Percentiles rank a stretch among this genome's conserved stretches.
These are phyloP conservation scores for Agriopis leucophaearia DNA, from an alignment of 2,888 invertebrate species.

Conservation along the genomic window DNA sequence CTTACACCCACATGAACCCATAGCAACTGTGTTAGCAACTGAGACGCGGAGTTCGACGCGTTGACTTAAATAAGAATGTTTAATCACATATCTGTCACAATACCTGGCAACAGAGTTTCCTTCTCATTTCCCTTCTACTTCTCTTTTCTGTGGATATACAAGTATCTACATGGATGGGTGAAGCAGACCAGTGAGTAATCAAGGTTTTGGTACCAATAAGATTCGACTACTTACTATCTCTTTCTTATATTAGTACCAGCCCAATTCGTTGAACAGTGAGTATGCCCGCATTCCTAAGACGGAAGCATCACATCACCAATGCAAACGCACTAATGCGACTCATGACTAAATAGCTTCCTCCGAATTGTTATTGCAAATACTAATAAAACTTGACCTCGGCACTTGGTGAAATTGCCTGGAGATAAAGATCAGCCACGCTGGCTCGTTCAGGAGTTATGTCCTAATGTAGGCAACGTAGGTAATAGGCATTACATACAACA, in stretches of 20 bases:
- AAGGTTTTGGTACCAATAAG: background rate
- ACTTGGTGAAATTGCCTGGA: slow-evolving; percentile 70
- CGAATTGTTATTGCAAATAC: slow-evolving; percentile 53
- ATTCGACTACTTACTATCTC: background rate
- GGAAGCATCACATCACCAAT: slow-evolving; percentile 32
- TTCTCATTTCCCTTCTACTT: too few species aligned
- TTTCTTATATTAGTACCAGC: background rate
- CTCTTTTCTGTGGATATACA: too few species aligned
- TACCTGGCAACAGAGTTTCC: too few species aligned
- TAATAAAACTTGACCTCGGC: slow-evolving; percentile 72
- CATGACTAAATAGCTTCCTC: slow-evolving; percentile 31
- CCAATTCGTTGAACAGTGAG: background rate
- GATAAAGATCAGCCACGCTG: slow-evolving; percentile 62
- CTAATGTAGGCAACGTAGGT: slow-evolving; percentile 54
- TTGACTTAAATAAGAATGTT: too few species aligned
- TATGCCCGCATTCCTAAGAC: slow-evolving; percentile 12
- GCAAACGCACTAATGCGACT: slow-evolving; percentile 32
- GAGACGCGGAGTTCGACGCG: too few species aligned
- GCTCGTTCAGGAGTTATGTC: slow-evolving; percentile 49
- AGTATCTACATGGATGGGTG: too few species aligned
- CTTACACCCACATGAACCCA: too few species aligned
- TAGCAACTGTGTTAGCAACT: too few species aligned
- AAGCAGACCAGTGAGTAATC: too few species aligned
- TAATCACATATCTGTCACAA: too few species aligned
- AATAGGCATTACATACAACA: slow-evolving; percentile 66